Base-by-base conservation (phyloP, 2,113 vertebrate species). In the Passer domesticus region DNA sequence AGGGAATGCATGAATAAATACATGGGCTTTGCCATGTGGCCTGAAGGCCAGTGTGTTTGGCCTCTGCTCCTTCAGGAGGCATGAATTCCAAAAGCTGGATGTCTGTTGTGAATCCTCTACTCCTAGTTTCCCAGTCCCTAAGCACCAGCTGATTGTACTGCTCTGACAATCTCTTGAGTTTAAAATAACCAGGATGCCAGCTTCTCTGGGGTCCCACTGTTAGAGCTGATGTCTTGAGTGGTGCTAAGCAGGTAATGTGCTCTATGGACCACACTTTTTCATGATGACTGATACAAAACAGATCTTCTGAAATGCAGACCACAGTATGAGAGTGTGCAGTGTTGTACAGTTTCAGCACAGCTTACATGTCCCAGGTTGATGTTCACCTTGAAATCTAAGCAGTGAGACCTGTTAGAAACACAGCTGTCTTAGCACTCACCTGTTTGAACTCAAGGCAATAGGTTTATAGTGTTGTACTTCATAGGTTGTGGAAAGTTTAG, bases 1-100 rank as follows among this genome's bases (percentile, higher is more conserved):
- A 92, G 93, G 95, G 93, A 94, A 79, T 83, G 73, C 41, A 89
- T 93, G 80, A 94, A 94, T 93, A 96, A 97, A 94, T 96, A 88
- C 85, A 84, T 69, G 76, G 85, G 73, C 58, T 93, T 89, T 76
- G 90, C 93, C 1, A 2, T 81, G 94, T 95, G 93, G 86, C 94
- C 95, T 68, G 86, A 79, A 95, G 94, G 86, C 92, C 94, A 90
- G 44, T n/a, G 75, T 68, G 22, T 95, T 93, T 96, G 92, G 80
- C 83, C 69, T 94, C 89, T 93, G 69, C 73, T 94, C 44, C 44
- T 90, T 94, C 72, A 94, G 90, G 49, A 96, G 92, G 70, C 37
- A 18, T 46, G 60, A 72, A 84, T 89, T 96, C 80, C n/a, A 43
- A 96, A 91, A 68, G 85, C 76, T 89, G 79, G n/a, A 90, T 92